Base-by-base conservation (phyloP, 2,888 invertebrate genomes). In the Torymus tubicola region DNA sequence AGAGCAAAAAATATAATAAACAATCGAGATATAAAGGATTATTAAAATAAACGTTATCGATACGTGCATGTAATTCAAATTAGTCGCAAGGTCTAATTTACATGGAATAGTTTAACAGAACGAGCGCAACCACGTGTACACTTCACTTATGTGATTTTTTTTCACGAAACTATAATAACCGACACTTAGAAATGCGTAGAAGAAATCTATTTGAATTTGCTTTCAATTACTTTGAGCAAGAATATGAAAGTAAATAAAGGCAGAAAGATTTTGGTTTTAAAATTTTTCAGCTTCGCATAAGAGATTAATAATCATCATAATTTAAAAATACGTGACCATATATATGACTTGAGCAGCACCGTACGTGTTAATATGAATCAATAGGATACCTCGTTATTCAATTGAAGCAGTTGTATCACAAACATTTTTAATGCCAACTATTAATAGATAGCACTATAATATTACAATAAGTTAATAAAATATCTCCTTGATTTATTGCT, bases 351-450 rank as follows among this genome's bases (percentile, higher is more conserved):
- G 50, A 18, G 55, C 18, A 50, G 31, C 31, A 60, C 65, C 55
- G 31, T 31, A 31, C 60, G 60, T n/a, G 50, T 18, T 65, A 71
- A 71, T 55, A 61, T 78, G 72, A 55, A 72, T 72, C 60, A 73
- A 73, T 78, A 55, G 72, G 68, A 67, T 13, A 63, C 53, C 57
- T 55, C 53, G 16, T 67, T 73, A 68, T 78, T 73, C 68, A 68
- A 72, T 72, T 72, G 61, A 67, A 61, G 58, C 5, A 57, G 58
- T 42, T 52, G 71, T 65, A 53, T 50, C 42, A 1, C 31, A 58
- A 71, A 73, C 21, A 73, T 42, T 42, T 42, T 42, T 42, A 42
- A 42, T 42, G 42, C 42, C 24, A 64, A 73, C 24, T 64, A 64
- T 73, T 55, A 64, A 63, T 63, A 63, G 61, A 52, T 61, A 50